Evolutionary conservation across 2,888 invertebrate species (phyloP).

Genomic region (Geotrupes spiniger): DNA sequence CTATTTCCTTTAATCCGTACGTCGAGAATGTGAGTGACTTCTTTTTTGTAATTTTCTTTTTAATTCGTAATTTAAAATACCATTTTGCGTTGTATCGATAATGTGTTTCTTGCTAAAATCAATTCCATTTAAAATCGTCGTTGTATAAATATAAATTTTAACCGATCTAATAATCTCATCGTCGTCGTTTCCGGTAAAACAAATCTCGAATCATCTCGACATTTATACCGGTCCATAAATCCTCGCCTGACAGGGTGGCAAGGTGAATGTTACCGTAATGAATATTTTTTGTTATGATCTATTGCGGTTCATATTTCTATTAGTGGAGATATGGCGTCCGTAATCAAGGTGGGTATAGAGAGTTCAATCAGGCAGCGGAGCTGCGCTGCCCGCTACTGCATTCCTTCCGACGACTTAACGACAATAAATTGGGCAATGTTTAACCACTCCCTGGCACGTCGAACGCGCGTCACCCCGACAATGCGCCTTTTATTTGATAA

Average conservation of each 20-base stretch:
- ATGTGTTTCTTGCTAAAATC: too few relatives aligned
- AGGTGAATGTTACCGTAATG: not conserved
- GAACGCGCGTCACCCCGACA: slow-evolving; percentile 22
- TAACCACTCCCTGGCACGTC: slow-evolving; percentile 21
- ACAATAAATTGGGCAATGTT: slow-evolving; percentile 26
- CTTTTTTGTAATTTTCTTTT: too few relatives aligned
- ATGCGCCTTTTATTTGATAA: slow-evolving; percentile 20
- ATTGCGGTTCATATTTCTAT: slow-evolving; percentile 29
- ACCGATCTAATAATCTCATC: too few relatives aligned
- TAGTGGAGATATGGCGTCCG: slow-evolving; percentile 30
- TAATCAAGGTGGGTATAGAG: slow-evolving; percentile 30
- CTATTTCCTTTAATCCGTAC: too few relatives aligned
- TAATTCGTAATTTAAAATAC: too few relatives aligned
- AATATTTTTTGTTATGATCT: slow-evolving; percentile 25
- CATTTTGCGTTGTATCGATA: too few relatives aligned
- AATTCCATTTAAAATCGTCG: too few relatives aligned
- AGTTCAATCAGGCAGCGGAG: slow-evolving; percentile 20
- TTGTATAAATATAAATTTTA: too few relatives aligned
- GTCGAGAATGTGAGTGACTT: too few relatives aligned
- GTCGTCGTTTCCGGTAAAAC: not conserved
- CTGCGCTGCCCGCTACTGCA: slow-evolving; percentile 19
- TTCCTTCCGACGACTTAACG: slow-evolving; percentile 14
- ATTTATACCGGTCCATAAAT: too few relatives aligned
- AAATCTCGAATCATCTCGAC: too few relatives aligned
- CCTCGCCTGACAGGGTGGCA: too few relatives aligned